A percentile compares a stretch with the other conserved stretches of the same genome.
These are phyloP conservation scores for Pentalonia nigronervosa DNA, from an alignment of 1,140 invertebrate species.

Conservation along the genomic window DNA sequence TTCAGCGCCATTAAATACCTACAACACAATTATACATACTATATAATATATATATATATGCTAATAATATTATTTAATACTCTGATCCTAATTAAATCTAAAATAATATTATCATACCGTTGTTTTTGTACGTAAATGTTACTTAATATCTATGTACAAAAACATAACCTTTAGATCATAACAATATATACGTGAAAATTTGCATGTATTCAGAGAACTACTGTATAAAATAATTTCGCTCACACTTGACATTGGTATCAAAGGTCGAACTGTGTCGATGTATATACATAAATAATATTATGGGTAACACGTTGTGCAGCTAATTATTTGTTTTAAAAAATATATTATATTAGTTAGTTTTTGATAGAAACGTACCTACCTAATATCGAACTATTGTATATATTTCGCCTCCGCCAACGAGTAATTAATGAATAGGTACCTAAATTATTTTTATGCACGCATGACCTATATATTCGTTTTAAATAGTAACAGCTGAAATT, in stretches of 20 bases:
- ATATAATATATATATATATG: background rate
- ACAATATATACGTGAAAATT: conserved; percentile 40
- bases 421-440: background rate
- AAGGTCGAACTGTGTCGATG: background rate
- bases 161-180: conserved; percentile 22
- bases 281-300: background rate
- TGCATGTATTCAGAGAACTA: conserved; percentile 23
- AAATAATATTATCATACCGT: conserved; percentile 19
- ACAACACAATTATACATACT: background rate
- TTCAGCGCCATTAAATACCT: background rate
- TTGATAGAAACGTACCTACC: background rate
- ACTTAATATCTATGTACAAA: conserved; percentile 2
- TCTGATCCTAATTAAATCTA: conserved; percentile 36
- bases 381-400: background rate
- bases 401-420: background rate
- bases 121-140: conserved; percentile 18
- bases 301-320: background rate
- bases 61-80: conserved; percentile 6
- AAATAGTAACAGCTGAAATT: background rate
- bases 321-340: background rate
- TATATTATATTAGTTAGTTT: background rate
- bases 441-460: background rate
- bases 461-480: background rate
- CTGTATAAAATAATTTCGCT: conserved; percentile 20
- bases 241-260: conserved; percentile 25